Base-by-base conservation (phyloP, 1,140 invertebrate species). In the Conus ventricosus region DNA sequence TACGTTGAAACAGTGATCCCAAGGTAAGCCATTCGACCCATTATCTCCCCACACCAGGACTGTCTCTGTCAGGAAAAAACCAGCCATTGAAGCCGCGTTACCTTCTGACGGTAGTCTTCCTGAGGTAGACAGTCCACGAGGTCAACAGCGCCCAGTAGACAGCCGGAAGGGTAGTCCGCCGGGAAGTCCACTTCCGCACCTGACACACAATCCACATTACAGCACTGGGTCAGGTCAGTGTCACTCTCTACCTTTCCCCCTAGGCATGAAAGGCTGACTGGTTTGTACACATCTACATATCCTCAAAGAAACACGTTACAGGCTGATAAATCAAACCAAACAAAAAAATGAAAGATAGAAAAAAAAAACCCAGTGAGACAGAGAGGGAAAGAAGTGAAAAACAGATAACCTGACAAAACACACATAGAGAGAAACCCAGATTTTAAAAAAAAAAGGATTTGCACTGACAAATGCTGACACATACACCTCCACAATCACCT, bases 91-190 rank as follows among this genome's bases (percentile, higher is more conserved):
- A 53, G 17, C 27, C 51, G 17, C 23, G n/a, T 82, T 91, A 95
- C 95, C 92, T 95, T 89, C 91, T 95, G 87, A 89, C 91, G 91
- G 90, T 99, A 99, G 92, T 98, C 97, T 93, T 98, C 97, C 95
- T 99, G 97, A 5, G 97, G 95, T 82, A 99, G 94, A 94, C 98
- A 98, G 94, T 99, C 97, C 0, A 97, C 96, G 0, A 98, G n/a
- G 93, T 97, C 97, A 75, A 99, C 98, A 96, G 97, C 99, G 2
- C 99, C 99, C 54, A 99, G 94, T 39, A 99, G 95, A 95, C 97
- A 98, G 60, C 97, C 97, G 4, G 97, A 97, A 1, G 98, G 98
- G 96, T 99, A 99, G 82, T 92, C 90, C 15, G 87, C 89, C 5
- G 93, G 94, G 83, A n/a, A 94, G 39, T 90, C 87, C 82, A 94